phyloP scores from a whole-genome alignment of 1,140 invertebrate genomes.

The Kradibia gibbosae region DNA sequence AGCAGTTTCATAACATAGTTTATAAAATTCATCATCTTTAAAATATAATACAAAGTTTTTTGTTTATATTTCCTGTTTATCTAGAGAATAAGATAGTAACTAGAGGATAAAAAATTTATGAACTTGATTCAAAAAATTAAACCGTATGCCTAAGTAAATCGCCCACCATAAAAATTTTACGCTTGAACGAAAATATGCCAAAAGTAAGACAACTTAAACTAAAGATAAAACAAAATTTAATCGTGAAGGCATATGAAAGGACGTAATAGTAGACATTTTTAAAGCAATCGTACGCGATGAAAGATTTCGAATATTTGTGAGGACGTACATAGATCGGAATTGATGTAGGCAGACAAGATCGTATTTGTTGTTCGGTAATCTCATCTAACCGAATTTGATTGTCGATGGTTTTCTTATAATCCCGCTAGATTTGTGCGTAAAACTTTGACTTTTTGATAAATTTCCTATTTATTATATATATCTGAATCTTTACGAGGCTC shows the following conservation, averaged over 20 bases:
- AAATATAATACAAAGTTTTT: no score
- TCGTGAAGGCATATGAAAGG: neutral
- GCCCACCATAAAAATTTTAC: slow-evolving; percentile 7
- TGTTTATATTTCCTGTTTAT: no score
- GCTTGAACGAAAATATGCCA: neutral
- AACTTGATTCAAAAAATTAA: neutral
- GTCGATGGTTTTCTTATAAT: neutral
- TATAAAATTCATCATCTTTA: no score
- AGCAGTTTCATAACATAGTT: no score
- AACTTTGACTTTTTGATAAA: neutral
- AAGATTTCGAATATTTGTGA: neutral
- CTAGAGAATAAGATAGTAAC: no score
- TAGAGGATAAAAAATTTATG: neutral
- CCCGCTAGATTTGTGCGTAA: neutral
- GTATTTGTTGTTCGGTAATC: slow-evolving; percentile 12
- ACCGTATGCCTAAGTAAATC: neutral
- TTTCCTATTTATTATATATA: neutral
- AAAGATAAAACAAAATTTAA: neutral
- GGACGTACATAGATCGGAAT: neutral
- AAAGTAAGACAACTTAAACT: neutral
- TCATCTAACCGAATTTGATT: neutral
- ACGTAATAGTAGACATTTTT: neutral
- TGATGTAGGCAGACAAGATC: neutral
- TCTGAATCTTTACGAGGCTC: neutral
- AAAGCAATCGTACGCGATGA: neutral